These are phyloP conservation scores for Cyrtonyx montezumae DNA, from an alignment of 2,113 vertebrate genomes.

Conservation along the genomic window DNA sequence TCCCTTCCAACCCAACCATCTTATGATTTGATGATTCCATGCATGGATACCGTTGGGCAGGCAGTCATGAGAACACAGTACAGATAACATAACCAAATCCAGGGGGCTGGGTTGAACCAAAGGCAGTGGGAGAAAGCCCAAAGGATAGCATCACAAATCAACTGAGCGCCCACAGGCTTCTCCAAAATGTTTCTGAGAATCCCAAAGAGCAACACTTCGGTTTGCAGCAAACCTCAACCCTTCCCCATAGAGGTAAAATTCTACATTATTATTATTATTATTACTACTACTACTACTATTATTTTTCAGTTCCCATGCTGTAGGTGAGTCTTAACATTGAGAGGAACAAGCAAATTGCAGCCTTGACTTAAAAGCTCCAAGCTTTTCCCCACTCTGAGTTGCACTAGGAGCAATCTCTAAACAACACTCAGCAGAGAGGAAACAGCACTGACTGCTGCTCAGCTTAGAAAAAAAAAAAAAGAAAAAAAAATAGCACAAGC, in stretches of 20 bases:
- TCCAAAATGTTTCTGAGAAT: neutral
- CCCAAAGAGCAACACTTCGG: fast-evolving
- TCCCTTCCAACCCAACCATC: no score
- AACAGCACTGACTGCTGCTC: conserved; percentile 34
- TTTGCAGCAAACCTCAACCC: neutral
- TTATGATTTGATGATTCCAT: neutral
- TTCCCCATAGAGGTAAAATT: neutral
- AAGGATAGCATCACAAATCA: neutral
- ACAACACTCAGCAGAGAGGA: neutral
- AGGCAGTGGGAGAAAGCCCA: neutral
- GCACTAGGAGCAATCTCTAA: neutral
- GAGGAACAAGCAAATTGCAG: neutral
- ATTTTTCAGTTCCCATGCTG: neutral
- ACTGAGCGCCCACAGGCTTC: neutral
- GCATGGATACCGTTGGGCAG: neutral
- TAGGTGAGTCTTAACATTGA: neutral
- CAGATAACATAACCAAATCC: neutral
- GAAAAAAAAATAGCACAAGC: conserved; percentile 25
- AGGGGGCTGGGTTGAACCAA: neutral
- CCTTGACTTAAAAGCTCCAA: conserved; percentile 10
- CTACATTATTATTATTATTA: neutral
- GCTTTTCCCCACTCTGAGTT: neutral
- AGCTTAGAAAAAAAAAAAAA: neutral
- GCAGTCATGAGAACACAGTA: neutral
- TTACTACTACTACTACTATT: neutral